Conservation (phyloP, 2,113 vertebrate species). For the Oreotrochilus melanogaster region DNA sequence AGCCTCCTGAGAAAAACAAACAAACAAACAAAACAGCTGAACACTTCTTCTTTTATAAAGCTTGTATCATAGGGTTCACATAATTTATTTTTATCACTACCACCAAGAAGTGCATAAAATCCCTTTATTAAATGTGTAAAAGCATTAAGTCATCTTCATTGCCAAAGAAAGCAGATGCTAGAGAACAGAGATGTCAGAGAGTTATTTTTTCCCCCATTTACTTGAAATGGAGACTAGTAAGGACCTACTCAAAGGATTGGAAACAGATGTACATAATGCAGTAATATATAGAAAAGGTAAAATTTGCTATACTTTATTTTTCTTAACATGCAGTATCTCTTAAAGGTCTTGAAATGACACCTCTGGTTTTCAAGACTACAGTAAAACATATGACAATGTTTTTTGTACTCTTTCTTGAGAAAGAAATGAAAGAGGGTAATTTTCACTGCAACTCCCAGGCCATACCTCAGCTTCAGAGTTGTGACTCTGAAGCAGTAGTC, state of each 20-base stretch:
- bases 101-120: background rate
- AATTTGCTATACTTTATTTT: background rate
- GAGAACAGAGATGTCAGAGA: background rate
- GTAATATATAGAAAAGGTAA: background rate
- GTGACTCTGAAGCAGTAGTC: fast-evolving
- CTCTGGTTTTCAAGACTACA: background rate
- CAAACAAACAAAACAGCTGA: background rate
- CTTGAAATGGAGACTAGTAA: background rate
- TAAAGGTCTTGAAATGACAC: background rate
- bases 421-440: background rate
- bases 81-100: conserved; percentile 12
- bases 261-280: background rate
- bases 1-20: background rate
- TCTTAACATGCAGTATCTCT: background rate
- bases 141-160: background rate
- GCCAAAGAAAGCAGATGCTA: background rate
- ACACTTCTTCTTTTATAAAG: background rate
- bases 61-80: background rate
- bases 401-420: background rate
- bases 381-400: background rate
- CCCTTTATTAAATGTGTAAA: background rate
- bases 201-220: background rate
- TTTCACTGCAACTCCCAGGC: background rate
- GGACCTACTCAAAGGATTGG: fast-evolving
- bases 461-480: background rate